Conservation (phyloP, 2,888 invertebrate species). For the Melinaea marsaeus region DNA sequence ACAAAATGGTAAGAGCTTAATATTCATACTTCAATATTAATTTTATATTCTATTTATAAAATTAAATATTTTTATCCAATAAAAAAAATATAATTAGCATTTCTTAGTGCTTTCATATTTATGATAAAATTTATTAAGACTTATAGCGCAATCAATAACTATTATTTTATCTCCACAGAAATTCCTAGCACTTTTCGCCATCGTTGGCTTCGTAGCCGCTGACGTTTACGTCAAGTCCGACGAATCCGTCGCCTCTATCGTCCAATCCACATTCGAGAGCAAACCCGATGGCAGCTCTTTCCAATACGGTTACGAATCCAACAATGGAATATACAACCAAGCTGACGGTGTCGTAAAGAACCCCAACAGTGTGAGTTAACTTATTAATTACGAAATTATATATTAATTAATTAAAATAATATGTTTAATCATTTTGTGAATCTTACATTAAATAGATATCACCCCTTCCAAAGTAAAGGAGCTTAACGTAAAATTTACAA, state of each 20-base stretch:
- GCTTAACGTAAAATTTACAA: constrained; percentile 13
- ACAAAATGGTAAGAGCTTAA: constrained; percentile 50
- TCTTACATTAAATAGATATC: constrained; percentile 19
- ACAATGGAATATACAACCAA: constrained; percentile 74
- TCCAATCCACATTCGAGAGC: constrained; percentile 60
- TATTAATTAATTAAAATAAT: neutral
- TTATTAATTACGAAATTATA: neutral
- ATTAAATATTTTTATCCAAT: too few relatives aligned
- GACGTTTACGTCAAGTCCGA: constrained; percentile 31
- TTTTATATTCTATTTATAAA: too few relatives aligned
- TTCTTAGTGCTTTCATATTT: too few relatives aligned
- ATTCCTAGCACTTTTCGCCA: constrained; percentile 51
- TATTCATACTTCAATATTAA: too few relatives aligned
- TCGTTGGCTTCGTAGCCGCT: constrained; percentile 49
- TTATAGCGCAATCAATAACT: too few relatives aligned
- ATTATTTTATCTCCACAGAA: constrained; percentile 38
- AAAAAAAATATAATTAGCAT: too few relatives aligned
- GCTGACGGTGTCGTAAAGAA: constrained; percentile 59
- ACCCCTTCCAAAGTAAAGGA: constrained; percentile 11
- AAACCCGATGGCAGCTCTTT: constrained; percentile 70
- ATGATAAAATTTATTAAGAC: too few relatives aligned
- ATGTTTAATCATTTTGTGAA: too few relatives aligned
- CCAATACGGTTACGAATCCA: constrained; percentile 73
- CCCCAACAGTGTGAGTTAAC: constrained; percentile 50
- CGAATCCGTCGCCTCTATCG: constrained; percentile 47